Conservation (phyloP, 2,888 invertebrate species). For the Steromphala cineraria region DNA sequence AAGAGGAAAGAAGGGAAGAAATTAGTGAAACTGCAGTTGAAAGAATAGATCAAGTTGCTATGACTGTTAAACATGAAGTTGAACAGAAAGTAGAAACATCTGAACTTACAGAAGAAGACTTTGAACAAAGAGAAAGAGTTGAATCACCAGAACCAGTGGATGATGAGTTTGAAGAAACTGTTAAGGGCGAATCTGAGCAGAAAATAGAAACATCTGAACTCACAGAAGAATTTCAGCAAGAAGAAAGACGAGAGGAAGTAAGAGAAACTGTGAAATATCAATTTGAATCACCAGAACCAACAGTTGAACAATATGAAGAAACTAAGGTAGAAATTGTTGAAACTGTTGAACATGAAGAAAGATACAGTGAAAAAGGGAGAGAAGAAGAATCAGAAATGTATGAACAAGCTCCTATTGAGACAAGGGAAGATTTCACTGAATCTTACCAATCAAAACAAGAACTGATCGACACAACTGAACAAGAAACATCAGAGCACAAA, state of each 20-base stretch:
- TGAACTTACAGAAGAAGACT: too few relatives aligned
- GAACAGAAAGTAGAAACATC: too few relatives aligned
- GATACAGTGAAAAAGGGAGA: background rate
- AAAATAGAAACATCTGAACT: too few relatives aligned
- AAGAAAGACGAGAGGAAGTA: too few relatives aligned
- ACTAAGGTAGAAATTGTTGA: background rate
- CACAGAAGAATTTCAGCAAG: background rate
- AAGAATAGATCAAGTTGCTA: too few relatives aligned
- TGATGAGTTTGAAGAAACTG: too few relatives aligned
- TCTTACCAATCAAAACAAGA: background rate
- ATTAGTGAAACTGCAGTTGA: too few relatives aligned
- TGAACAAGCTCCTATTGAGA: background rate
- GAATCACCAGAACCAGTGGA: too few relatives aligned
- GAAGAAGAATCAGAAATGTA: background rate
- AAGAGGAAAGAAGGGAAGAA: too few relatives aligned
- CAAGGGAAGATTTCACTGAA: background rate
- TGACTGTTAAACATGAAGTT: too few relatives aligned
- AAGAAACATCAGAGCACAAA: constrained; percentile 11
- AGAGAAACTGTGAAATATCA: too few relatives aligned
- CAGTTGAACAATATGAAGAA: background rate
- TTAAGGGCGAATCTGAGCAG: too few relatives aligned
- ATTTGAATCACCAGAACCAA: background rate
- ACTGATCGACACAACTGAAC: background rate
- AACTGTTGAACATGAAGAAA: background rate
- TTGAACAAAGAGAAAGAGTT: background rate